A percentile compares a stretch with the other conserved stretches of the same genome.
Evolutionary conservation across 2,113 vertebrate genomes (phyloP).

Genomic region (Phocoena sinus): DNA sequence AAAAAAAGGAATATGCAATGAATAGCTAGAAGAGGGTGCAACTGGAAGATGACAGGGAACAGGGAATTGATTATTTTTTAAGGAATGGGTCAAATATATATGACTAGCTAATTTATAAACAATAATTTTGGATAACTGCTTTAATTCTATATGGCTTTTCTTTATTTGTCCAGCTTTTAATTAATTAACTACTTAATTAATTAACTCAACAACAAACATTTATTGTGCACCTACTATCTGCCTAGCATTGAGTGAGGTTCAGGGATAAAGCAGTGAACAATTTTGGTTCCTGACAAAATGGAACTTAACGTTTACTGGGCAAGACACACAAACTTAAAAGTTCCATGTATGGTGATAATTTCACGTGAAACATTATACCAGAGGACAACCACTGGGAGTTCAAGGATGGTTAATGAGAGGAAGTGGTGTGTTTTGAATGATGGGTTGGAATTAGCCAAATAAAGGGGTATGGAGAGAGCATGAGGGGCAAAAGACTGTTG

Average conservation of each 20-base stretch:
- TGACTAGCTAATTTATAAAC: slow-evolving; percentile 7
- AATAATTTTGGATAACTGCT: neutral
- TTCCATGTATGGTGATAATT: neutral
- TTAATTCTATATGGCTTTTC: neutral
- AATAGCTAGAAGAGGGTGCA: neutral
- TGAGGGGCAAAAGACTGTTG: neutral
- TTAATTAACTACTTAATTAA: neutral
- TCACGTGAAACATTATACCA: neutral
- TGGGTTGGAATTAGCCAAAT: neutral
- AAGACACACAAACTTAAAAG: neutral
- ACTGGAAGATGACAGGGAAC: neutral
- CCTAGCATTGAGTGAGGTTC: neutral
- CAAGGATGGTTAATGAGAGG: neutral
- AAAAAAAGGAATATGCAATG: neutral
- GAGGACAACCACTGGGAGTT: neutral
- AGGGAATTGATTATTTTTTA: neutral
- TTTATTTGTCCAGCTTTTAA: neutral
- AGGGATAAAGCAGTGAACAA: neutral
- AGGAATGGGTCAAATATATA: slow-evolving; percentile 9
- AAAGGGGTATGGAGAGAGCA: neutral
- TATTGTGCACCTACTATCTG: neutral
- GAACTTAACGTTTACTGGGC: neutral
- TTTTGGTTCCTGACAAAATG: slow-evolving; percentile 13
- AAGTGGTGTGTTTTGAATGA: neutral
- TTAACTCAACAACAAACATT: neutral